Evolutionary conservation across 2,113 vertebrate genomes (phyloP), one percentile per base, ranked within the genome.

Genomic region (Neoarius graeffei): DNA sequence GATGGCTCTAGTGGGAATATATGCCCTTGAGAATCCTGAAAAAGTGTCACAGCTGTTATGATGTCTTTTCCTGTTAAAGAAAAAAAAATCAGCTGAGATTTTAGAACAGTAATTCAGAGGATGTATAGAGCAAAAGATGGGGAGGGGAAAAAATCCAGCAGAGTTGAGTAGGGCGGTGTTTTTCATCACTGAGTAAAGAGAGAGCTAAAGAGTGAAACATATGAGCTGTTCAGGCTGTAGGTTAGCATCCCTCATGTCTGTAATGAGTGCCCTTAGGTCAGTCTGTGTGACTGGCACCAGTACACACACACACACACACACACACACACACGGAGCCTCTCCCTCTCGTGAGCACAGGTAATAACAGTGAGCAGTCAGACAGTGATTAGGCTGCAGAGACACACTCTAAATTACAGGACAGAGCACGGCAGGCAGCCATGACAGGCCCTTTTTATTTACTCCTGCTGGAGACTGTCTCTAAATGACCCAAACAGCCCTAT

Each of bases 381-480:
- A 92, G 92, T 94, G 94, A 95, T 94, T 94, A 94, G 91, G 93
- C 93, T 92, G 92, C 90, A 89, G 90, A 89, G 85, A 92, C 92
- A 91, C 92, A 93, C 93, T 92, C 91, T 92, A 95, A 95, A 96
- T 96, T 94, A 95, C 92, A 95, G 94, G 95, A 95, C 89, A 93
- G 91, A 88, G 89, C 92, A 0, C 90, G 71, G 60, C 86, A 88
- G 90, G 91, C 92, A 94, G 93, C 94, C 94, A 92, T 93, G 93
- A 94, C 92, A 92, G 93, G 83, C 89, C 91, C 92, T 92, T 93
- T 94, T 94, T 93, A 92, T 91, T 88, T 91, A 90, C 80, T 89
- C 85, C 89, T 25, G 79, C 92, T 91, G 91, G 90, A 91, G 93
- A 93, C 91, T 93, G 93, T 89, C 92, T 93, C 93, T 93, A 94